These are phyloP conservation scores for Tribolium madens DNA, from an alignment of 1,140 invertebrate genomes.

Conservation along the genomic window DNA sequence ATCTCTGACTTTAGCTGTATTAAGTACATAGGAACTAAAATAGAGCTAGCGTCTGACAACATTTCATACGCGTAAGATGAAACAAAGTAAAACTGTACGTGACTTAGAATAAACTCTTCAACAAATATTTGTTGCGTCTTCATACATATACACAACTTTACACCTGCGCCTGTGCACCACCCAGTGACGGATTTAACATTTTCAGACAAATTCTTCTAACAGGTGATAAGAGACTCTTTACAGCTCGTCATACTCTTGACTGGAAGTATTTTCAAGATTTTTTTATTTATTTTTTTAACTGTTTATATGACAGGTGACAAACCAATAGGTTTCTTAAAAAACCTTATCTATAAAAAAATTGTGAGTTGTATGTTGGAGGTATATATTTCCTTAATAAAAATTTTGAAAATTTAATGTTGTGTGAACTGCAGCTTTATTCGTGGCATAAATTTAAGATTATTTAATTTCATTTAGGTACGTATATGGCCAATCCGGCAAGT, in stretches of 20 bases:
- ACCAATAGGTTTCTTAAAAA: too few relatives aligned
- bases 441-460: not conserved
- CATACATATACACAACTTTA: conserved; percentile 45
- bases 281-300: too few relatives aligned
- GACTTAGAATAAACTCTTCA: conserved; percentile 61
- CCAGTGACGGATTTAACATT: not conserved
- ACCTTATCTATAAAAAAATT: too few relatives aligned
- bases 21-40: conserved; percentile 40
- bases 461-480: not conserved
- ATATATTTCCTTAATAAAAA: too few relatives aligned
- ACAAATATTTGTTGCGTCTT: conserved; percentile 63
- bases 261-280: too few relatives aligned
- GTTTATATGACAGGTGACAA: too few relatives aligned
- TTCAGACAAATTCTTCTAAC: too few relatives aligned
- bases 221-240: too few relatives aligned
- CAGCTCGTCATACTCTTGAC: too few relatives aligned
- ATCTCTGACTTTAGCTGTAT: conserved; percentile 38
- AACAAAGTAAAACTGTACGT: conserved; percentile 63
- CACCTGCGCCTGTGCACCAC: conserved; percentile 56
- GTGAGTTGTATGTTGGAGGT: too few relatives aligned
- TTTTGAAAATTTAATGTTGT: not conserved
- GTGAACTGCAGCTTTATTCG: not conserved
- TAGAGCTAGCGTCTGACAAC: conserved; percentile 46
- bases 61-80: conserved; percentile 61
- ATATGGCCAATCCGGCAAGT: not conserved